Percentiles rank a stretch among this genome's conserved stretches.
phyloP scores from a whole-genome alignment of 2,888 invertebrate species.

The Nymphalis urticae region DNA sequence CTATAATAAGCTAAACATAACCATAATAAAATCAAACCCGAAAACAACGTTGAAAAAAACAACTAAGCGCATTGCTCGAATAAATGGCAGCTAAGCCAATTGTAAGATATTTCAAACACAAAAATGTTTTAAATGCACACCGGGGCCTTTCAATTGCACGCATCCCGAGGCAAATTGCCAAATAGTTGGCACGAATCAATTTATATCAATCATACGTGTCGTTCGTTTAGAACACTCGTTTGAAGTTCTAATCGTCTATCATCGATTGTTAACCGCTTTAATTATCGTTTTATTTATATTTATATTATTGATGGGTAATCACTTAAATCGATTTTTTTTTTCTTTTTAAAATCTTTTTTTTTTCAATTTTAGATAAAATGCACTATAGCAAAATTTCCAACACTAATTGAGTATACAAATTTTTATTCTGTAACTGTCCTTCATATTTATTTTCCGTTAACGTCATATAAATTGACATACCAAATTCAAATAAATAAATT shows the following conservation, averaged over 20 bases:
- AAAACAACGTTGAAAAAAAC: conserved; percentile 2
- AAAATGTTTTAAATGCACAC: conserved; percentile 34
- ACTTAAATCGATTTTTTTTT: too few species aligned
- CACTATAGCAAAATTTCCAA: too few species aligned
- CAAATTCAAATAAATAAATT: too few species aligned
- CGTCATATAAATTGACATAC: too few species aligned
- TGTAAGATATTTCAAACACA: conserved; percentile 32
- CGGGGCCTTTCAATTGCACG: conserved; percentile 33
- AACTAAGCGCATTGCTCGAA: conserved; percentile 11
- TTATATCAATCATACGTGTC: conserved; percentile 13
- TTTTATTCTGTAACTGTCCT: too few species aligned
- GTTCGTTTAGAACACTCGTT: conserved; percentile 7
- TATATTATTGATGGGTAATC: too few species aligned
- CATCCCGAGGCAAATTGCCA: conserved; percentile 38
- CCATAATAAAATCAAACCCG: not conserved
- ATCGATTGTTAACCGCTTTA: not conserved
- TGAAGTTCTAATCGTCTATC: conserved; percentile 8
- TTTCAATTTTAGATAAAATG: too few species aligned
- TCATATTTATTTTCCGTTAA: too few species aligned
- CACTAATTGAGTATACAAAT: too few species aligned
- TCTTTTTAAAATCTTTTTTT: too few species aligned
- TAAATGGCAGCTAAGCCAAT: conserved; percentile 20
- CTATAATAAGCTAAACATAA: not conserved
- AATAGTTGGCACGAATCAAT: conserved; percentile 31
- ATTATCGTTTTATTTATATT: not conserved